A percentile compares a stretch with the other conserved stretches of the same genome.
These are phyloP conservation scores for Pipistrellus kuhlii DNA, from an alignment of 2,797 vertebrate genomes.

Conservation along the genomic window DNA sequence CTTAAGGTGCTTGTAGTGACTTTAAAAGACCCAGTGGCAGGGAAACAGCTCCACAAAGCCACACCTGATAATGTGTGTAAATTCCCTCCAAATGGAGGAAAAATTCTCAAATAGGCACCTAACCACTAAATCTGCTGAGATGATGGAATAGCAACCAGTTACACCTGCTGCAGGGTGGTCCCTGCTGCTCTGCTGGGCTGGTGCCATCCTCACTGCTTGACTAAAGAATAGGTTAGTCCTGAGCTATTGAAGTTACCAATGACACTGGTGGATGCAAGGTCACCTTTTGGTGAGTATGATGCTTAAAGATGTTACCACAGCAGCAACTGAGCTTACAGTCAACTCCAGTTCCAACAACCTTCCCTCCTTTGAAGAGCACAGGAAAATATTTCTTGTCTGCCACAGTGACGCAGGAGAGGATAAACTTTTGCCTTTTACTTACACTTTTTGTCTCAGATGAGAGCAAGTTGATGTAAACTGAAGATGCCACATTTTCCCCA, in stretches of 20 bases:
- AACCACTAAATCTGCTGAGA: conserved; percentile 77
- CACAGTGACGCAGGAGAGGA: background rate
- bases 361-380: conserved; percentile 45
- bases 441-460: conserved; percentile 80
- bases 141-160: conserved; percentile 80
- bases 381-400: conserved; percentile 25
- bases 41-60: conserved; percentile 84
- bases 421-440: conserved; percentile 72
- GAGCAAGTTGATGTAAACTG: conserved; percentile 77
- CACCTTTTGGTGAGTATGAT: background rate
- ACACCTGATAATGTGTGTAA: conserved; percentile 85
- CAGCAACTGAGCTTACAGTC: background rate
- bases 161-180: conserved; percentile 75
- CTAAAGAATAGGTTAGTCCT: background rate
- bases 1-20: fast-evolving
- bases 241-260: background rate
- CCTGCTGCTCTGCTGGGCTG: background rate
- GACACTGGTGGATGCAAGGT: background rate
- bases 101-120: conserved; percentile 83
- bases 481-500: conserved; percentile 79
- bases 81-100: conserved; percentile 82
- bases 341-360: conserved; percentile 21
- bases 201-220: background rate
- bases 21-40: conserved; percentile 65
- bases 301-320: background rate